A percentile compares a stretch with the other conserved stretches of the same genome.
phyloP scores from a whole-genome alignment of 2,113 vertebrate species.

The Maccullochella peelii region DNA sequence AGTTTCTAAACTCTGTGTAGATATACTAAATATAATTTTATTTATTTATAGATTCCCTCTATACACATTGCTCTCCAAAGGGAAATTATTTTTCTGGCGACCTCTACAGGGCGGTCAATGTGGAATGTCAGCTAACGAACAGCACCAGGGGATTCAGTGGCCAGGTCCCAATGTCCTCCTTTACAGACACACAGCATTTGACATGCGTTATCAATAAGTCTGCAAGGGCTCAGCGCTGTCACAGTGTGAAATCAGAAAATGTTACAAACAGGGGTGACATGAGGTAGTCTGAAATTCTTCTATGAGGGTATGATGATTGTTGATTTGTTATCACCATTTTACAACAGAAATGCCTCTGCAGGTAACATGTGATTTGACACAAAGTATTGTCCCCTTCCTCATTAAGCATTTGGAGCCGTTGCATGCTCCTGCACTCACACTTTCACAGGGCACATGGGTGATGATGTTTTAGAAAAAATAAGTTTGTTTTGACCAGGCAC shows the following conservation, averaged over 20 bases:
- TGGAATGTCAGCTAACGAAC: constrained; percentile 5
- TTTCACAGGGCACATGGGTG: not conserved
- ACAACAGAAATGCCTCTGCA: not conserved
- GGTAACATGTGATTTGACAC: not conserved
- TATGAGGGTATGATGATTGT: not conserved
- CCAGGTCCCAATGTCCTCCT: not conserved
- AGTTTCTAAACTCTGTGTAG: not conserved
- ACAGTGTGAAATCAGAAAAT: not conserved
- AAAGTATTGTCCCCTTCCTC: not conserved
- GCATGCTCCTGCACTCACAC: not conserved
- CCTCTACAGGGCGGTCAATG: not conserved
- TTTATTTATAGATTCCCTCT: not conserved
- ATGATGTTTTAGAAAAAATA: not conserved
- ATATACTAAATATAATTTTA: not conserved
- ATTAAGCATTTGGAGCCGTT: not conserved
- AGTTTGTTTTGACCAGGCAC: not conserved
- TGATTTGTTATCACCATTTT: not conserved
- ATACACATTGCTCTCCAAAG: not conserved
- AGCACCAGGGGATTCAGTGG: not conserved
- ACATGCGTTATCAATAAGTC: constrained; percentile 7
- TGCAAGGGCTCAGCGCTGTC: not conserved
- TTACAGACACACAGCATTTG: not conserved
- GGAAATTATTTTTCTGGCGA: not conserved
- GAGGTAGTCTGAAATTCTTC: not conserved
- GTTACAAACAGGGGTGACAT: not conserved